Evolutionary conservation across 1,140 invertebrate species (phyloP), one percentile per base, ranked within the genome.

Genomic region (Drosophila kohkoa): DNA sequence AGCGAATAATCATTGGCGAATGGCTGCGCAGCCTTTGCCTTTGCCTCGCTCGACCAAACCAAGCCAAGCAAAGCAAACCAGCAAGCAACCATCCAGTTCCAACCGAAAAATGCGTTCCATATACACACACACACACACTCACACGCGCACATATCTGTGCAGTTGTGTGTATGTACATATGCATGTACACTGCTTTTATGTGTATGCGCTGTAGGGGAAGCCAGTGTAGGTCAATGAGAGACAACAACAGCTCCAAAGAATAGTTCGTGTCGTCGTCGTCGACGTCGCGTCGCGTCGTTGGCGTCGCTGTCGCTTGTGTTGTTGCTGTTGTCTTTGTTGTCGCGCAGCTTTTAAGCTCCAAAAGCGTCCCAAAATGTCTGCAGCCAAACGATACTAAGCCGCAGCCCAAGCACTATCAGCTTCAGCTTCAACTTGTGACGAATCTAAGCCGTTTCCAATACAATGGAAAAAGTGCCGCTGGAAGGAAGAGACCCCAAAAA

Each of bases 1-100:
- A 85, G 75, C 86, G 85, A 81, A 89, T 85, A 64, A 90, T 79
- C 86, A 76, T 85, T 90, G 86, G 75, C 85, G 85, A 90, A 90
- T 89, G 83, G 35, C 35, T 75, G 68, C 68, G 68, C 71, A 63
- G 77, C 52, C 75, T 81, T 76, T 67, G 80, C 65, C 75, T 87
- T 68, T 60, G 74, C 58, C 76, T 78, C 67, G 74, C 80, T 59
- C 66, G 63, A 52, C 41, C 35, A 10, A 8, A 1, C 35, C 20
- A 20, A 20, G 20, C 20, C 20, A 25, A 10, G 8, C 35, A 3
- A 25, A 38, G 7, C 35, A 10, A 38, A 7, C 35, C 2, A 38
- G 35, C 35, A 10, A 38, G 7, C 35, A 10, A 38, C 35, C 73
- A 74, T 57, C 62, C 70, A 75, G 72, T 71, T 69, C 52, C 55